A percentile compares a stretch with the other conserved stretches of the same genome.
Evolutionary conservation across 2,888 invertebrate species (phyloP).

Genomic region (Drosophila neotestacea): DNA sequence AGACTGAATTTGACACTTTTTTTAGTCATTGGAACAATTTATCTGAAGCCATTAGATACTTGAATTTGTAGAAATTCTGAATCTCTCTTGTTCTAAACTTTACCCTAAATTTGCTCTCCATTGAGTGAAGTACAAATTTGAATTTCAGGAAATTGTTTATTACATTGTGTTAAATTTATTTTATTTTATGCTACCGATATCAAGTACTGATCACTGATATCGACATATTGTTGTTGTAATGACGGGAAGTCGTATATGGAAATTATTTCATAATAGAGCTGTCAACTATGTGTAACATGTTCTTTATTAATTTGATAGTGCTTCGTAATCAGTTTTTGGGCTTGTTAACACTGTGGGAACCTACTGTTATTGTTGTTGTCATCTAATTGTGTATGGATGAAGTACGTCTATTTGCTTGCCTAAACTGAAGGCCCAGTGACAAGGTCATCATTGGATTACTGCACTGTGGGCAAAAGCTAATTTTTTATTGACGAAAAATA

Average conservation of each 20-base stretch:
- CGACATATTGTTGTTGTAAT: slow-evolving; percentile 1
- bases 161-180: background rate
- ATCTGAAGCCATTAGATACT: background rate
- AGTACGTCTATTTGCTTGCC: slow-evolving; percentile 18
- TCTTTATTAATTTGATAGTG: slow-evolving; percentile 13
- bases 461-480: background rate
- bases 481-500: background rate
- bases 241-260: slow-evolving; percentile 14
- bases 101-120: background rate
- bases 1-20: background rate
- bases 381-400: slow-evolving; percentile 44
- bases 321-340: slow-evolving; percentile 1
- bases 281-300: slow-evolving; percentile 2
- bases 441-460: slow-evolving; percentile 26
- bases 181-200: background rate
- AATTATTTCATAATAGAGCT: background rate
- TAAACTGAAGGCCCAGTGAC: slow-evolving; percentile 31
- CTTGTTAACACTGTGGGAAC: slow-evolving; percentile 35
- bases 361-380: slow-evolving; percentile 12
- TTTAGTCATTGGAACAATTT: background rate
- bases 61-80: background rate
- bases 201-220: background rate
- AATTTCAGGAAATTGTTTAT: background rate
- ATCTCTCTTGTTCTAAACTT: too few relatives aligned
- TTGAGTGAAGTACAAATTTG: background rate